Evolutionary conservation across 2,113 vertebrate species (phyloP).

Genomic region (Vicugna pacos): DNA sequence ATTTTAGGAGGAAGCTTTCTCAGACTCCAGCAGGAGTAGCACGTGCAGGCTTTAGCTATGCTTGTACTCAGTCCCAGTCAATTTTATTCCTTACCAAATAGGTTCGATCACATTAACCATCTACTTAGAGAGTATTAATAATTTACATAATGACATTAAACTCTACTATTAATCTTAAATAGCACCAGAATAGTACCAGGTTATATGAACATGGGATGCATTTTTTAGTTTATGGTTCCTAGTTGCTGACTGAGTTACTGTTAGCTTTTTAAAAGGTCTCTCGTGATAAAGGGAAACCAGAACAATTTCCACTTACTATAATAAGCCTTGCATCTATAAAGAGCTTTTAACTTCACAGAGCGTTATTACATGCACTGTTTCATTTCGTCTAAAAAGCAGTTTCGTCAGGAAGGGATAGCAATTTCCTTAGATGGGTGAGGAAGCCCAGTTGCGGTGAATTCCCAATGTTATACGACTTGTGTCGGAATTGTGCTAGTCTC

Average conservation of each 20-base stretch:
- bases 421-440: not conserved
- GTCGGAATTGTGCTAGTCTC: not conserved
- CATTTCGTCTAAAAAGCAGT: constrained; percentile 11
- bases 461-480: not conserved
- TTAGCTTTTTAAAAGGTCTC: constrained; percentile 45
- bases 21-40: not conserved
- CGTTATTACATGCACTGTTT: not conserved
- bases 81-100: constrained; percentile 42
- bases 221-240: constrained; percentile 20
- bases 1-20: not conserved
- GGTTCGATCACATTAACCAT: not conserved
- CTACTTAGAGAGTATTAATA: constrained; percentile 29
- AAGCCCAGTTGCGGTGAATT: not conserved
- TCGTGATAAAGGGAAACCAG: not conserved
- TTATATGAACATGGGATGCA: not conserved
- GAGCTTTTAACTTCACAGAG: not conserved
- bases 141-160: constrained; percentile 47
- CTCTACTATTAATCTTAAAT: constrained; percentile 43
- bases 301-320: not conserved
- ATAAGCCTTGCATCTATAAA: constrained; percentile 9
- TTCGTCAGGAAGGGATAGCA: not conserved
- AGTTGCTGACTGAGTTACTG: constrained; percentile 24
- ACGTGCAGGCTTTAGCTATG: not conserved
- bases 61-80: not conserved
- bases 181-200: not conserved